Conservation (phyloP, 1,140 invertebrate genomes). For the Drosophila trapezifrons region DNA sequence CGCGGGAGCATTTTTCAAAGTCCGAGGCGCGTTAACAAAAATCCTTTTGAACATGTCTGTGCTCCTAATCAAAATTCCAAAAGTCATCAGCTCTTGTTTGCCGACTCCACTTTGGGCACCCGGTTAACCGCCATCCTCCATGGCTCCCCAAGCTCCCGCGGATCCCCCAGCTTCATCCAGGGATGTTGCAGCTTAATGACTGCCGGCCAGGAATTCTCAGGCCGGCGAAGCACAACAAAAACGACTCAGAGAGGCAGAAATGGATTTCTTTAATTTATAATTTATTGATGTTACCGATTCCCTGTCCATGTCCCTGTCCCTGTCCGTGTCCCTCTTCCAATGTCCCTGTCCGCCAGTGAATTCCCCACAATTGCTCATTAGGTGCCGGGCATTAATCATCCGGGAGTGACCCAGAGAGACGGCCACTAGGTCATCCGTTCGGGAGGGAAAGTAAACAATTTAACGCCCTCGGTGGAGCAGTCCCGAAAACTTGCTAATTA, state of each 20-base stretch:
- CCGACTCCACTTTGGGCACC: conserved; percentile 55
- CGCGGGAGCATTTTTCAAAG: conserved; percentile 72
- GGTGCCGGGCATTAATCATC: conserved; percentile 71
- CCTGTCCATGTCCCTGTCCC: not conserved
- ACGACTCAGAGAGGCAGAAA: conserved; percentile 41
- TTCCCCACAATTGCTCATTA: conserved; percentile 74
- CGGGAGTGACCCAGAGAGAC: conserved; percentile 61
- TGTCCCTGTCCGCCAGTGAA: conserved; percentile 26
- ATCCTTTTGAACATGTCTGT: conserved; percentile 82
- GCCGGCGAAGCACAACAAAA: conserved; percentile 36
- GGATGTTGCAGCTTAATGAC: conserved; percentile 67
- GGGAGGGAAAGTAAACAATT: conserved; percentile 52
- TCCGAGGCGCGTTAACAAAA: conserved; percentile 80
- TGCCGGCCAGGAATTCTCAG: conserved; percentile 73
- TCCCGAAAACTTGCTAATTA: conserved; percentile 68
- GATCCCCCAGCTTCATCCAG: conserved; percentile 7
- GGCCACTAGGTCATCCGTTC: conserved; percentile 55
- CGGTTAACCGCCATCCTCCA: conserved; percentile 27
- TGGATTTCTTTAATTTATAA: conserved; percentile 83
- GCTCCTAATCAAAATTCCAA: conserved; percentile 82
- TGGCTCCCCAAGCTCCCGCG: not conserved
- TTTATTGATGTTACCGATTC: conserved; percentile 80
- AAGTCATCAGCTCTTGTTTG: conserved; percentile 72
- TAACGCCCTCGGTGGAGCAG: conserved; percentile 45
- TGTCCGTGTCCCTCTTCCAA: conserved; percentile 1